Conservation (phyloP, 2,797 vertebrate genomes). For the Mus minutoides region DNA sequence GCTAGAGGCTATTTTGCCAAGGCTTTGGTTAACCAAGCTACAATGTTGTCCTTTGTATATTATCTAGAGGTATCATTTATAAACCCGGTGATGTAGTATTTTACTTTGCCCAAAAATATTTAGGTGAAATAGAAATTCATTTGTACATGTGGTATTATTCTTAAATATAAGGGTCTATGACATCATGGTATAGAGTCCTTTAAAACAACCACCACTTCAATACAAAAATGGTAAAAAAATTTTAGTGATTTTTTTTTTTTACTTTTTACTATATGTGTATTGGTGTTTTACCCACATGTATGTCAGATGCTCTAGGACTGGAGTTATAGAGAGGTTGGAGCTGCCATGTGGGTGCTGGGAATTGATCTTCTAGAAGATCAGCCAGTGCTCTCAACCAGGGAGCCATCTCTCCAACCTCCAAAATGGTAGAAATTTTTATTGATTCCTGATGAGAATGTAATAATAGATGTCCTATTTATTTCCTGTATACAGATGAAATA, state of each 20-base stretch:
- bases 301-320: neutral
- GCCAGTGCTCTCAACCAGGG: neutral
- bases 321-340: neutral
- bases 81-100: neutral
- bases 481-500: neutral
- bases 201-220: constrained; percentile 8
- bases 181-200: neutral
- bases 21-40: neutral
- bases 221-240: neutral
- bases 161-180: neutral
- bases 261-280: neutral
- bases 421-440: neutral
- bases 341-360: neutral
- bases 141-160: neutral
- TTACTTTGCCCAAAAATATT: constrained; percentile 3
- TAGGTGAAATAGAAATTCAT: constrained; percentile 8
- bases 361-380: neutral
- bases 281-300: neutral
- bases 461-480: neutral
- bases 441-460: constrained; percentile 43
- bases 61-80: constrained; percentile 2
- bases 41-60: neutral
- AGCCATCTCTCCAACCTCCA: neutral
- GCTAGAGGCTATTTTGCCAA: constrained; percentile 10
- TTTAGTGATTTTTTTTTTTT: neutral